Evolutionary conservation across 2,797 vertebrate genomes (phyloP), one percentile per base, ranked within the genome.

Genomic region (Euphonia xanthogaster): DNA sequence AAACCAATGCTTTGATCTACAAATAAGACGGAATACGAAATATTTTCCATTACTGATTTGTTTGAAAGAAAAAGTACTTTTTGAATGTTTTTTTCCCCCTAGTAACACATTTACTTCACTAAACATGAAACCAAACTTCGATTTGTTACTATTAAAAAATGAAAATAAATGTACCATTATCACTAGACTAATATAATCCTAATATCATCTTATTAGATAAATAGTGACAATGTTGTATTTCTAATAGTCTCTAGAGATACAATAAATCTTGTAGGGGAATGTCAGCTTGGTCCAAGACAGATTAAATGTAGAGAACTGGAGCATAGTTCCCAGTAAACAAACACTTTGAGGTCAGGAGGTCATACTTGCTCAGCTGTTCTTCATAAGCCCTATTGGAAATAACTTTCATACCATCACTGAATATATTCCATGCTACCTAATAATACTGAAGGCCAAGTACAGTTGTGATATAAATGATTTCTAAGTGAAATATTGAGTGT

Each of bases 321-420:
- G 94, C 93, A 94, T 6, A 95, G 90, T 96, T 97, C 94, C 94
- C 95, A 96, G 95, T 94, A 97, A 95, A 96, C 95, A 94, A 97
- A 96, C 96, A 90, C 94, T 96, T 96, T 39, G 51, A 78, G 94
- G 85, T 93, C 94, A 94, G 85, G 70, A 93, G 85, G 87, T 96
- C 12, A 0, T 93, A 96, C 94, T 96, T 96, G 92, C 92, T 96
- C 94, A 94, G 95, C 95, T 97, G 95, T 94, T 95, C 94, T 95
- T 90, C 87, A 94, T 95, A 96, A 97, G 61, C 76, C 50, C 73
- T 94, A 78, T 86, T 95, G 87, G 87, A 97, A 97, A 97, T 94
- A 97, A 94, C 85, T 96, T 94, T 94, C 95, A 97, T 96, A 81
- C 85, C 94, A 95, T 93, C 75, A 78, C 72, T 51, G 86, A 93